Evolutionary conservation across 1,140 invertebrate genomes (phyloP).

Genomic region (Tetranychus urticae): DNA sequence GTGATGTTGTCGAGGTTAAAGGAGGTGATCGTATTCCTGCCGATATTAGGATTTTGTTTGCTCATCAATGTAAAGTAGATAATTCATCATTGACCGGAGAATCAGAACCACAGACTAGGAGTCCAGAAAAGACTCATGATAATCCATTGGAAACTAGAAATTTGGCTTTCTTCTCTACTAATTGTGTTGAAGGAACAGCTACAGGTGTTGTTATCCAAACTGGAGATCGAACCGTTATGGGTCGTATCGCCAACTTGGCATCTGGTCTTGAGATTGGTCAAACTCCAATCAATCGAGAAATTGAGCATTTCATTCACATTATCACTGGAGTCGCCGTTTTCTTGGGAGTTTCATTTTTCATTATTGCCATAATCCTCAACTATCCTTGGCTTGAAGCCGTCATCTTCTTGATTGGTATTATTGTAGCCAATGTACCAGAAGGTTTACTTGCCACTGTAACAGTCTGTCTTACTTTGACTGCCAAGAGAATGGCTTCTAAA

Average conservation of each 20-base stretch:
- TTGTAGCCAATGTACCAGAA: slow-evolving; percentile 23
- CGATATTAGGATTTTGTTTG: slow-evolving; percentile 70
- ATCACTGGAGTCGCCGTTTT: slow-evolving; percentile 97
- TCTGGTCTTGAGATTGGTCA: slow-evolving; percentile 87
- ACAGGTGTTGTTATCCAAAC: slow-evolving; percentile 87
- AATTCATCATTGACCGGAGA: slow-evolving; percentile 64
- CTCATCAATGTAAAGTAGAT: slow-evolving; percentile 61
- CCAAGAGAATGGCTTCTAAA: slow-evolving; percentile 37
- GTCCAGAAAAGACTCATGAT: slow-evolving; percentile 72
- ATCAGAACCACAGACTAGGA: slow-evolving; percentile 77
- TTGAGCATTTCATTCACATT: slow-evolving; percentile 94
- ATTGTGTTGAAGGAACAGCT: slow-evolving; percentile 82
- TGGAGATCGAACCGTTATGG: slow-evolving; percentile 97
- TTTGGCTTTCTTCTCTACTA: slow-evolving; percentile 88
- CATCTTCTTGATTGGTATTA: slow-evolving; percentile 76
- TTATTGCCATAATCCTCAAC: slow-evolving; percentile 62
- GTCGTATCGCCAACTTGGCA: slow-evolving; percentile 86
- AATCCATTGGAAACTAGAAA: slow-evolving; percentile 92
- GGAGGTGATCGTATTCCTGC: slow-evolving; percentile 75
- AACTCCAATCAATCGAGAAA: slow-evolving; percentile 93
- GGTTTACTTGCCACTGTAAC: slow-evolving; percentile 23
- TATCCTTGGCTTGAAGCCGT: slow-evolving; percentile 96
- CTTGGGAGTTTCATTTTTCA: slow-evolving; percentile 86
- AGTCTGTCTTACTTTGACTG: slow-evolving; percentile 35
- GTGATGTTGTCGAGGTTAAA: slow-evolving; percentile 54